A percentile compares a stretch with the other conserved stretches of the same genome.
These are phyloP conservation scores for Discoglossus pictus DNA, from an alignment of 2,797 vertebrate species.

Conservation along the genomic window DNA sequence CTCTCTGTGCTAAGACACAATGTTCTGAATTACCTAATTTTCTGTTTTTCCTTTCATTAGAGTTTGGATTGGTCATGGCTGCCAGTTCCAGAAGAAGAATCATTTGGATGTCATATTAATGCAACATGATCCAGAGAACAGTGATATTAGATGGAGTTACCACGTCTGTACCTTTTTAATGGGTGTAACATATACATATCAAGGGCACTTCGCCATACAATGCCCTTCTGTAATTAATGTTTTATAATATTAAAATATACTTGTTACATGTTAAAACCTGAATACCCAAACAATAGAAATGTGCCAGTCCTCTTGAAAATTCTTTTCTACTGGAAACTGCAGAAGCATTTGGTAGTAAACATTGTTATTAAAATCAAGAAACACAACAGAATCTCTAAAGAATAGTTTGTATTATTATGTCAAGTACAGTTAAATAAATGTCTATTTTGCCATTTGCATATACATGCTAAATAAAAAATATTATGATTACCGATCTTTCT, in stretches of 20 bases:
- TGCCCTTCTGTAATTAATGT: no score
- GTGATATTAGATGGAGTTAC: background rate
- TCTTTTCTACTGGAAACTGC: no score
- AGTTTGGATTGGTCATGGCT: background rate
- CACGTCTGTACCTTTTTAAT: conserved; percentile 15
- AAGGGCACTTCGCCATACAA: background rate
- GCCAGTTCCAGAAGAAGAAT: conserved; percentile 4
- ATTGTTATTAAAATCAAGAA: no score
- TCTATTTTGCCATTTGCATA: conserved; percentile 19
- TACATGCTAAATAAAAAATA: conserved; percentile 6
- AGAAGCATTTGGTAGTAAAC: no score
- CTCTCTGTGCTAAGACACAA: no score
- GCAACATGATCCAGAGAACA: conserved; percentile 9
- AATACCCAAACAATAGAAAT: no score
- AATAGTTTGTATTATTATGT: conserved; percentile 15
- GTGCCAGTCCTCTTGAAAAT: no score
- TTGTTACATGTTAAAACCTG: no score
- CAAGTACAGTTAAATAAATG: background rate
- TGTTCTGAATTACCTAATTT: no score
- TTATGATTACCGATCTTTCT: no score
- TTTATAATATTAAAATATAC: no score
- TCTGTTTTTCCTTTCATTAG: background rate
- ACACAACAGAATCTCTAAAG: no score
- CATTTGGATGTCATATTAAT: background rate
- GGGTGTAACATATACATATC: background rate